These are phyloP conservation scores for Macrosiphum euphorbiae DNA, from an alignment of 2,888 invertebrate species.

Conservation along the genomic window DNA sequence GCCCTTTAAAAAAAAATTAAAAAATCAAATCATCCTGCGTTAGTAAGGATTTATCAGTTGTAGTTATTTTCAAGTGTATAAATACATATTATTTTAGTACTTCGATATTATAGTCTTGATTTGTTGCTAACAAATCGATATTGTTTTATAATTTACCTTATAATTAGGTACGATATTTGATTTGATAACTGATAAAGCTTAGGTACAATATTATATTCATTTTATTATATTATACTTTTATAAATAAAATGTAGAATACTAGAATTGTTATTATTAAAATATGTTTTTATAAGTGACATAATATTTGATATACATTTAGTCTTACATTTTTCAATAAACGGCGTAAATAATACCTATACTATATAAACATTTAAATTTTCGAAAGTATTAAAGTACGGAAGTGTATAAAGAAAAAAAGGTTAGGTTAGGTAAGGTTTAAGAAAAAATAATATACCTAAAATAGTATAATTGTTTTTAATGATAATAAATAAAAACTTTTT, in stretches of 20 bases:
- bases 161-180: neutral
- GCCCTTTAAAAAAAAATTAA: neutral
- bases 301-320: neutral
- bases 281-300: neutral
- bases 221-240: neutral
- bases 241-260: neutral
- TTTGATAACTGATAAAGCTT: neutral
- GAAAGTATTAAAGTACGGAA: neutral
- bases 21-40: neutral
- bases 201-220: neutral
- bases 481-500: too few species aligned
- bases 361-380: neutral
- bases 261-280: neutral
- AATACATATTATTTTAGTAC: neutral
- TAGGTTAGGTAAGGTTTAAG: too few species aligned
- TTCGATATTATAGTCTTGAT: neutral
- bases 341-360: neutral
- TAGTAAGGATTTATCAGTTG: neutral
- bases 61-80: neutral
- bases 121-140: neutral
- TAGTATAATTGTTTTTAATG: neutral
- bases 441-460: neutral
- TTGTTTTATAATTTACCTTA: neutral
- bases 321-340: neutral
- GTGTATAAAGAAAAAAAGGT: too few species aligned